A percentile compares a stretch with the other conserved stretches of the same genome.
Evolutionary conservation across 2,888 invertebrate genomes (phyloP).

Genomic region (Aphodius granarius): DNA sequence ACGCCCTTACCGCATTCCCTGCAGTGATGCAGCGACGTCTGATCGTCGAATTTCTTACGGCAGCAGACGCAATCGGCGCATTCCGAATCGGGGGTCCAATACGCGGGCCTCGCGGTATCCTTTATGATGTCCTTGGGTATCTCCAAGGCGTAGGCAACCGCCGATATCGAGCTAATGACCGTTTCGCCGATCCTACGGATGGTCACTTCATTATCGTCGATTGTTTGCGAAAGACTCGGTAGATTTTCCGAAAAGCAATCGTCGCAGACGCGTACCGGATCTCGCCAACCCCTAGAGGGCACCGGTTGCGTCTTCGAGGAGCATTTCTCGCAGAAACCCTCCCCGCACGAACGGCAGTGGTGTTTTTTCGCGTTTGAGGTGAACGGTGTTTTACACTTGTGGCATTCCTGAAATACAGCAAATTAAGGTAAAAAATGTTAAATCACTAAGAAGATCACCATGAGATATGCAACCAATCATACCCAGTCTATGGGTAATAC

Average conservation of each 20-base stretch:
- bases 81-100: constrained; percentile 79
- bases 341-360: constrained; percentile 78
- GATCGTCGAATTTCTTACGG: constrained; percentile 59
- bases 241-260: constrained; percentile 58
- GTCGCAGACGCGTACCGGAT: constrained; percentile 75
- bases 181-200: constrained; percentile 71
- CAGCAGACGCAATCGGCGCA: constrained; percentile 70
- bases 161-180: constrained; percentile 70
- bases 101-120: constrained; percentile 73
- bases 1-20: constrained; percentile 73
- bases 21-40: constrained; percentile 66
- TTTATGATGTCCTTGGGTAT: constrained; percentile 79
- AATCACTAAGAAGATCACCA: no score
- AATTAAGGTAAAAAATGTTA: no score
- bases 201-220: constrained; percentile 54
- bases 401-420: constrained; percentile 65
- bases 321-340: constrained; percentile 77
- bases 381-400: constrained; percentile 64
- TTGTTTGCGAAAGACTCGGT: constrained; percentile 43
- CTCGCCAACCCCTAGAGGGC: constrained; percentile 71
- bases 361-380: constrained; percentile 63
- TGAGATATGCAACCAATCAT: no score
- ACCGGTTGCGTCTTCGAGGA: constrained; percentile 69
- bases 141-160: constrained; percentile 70
- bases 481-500: no score